Conservation (phyloP, 2,888 invertebrate genomes). For the Yponomeuta cagnagella region DNA sequence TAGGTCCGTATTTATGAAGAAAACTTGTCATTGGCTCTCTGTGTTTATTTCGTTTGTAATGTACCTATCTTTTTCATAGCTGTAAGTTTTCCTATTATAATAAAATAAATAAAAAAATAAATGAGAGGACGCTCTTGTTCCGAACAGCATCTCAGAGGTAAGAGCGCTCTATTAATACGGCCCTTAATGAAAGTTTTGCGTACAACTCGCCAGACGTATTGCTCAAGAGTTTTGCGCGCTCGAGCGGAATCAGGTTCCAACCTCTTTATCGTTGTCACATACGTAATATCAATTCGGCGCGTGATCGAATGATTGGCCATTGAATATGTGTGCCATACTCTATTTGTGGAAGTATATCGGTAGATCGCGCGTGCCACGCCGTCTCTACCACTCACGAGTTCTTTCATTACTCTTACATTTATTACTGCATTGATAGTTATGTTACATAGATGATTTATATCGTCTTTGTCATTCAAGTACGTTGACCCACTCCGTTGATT, state of each 20-base stretch:
- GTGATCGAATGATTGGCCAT: conserved; percentile 48
- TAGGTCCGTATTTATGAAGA: too few species aligned
- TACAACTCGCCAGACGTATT: not conserved
- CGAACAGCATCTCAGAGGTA: too few species aligned
- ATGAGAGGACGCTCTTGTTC: too few species aligned
- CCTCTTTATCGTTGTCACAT: not conserved
- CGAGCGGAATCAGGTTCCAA: conserved; percentile 1
- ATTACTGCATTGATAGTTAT: conserved; percentile 44
- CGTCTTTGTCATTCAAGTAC: conserved; percentile 47
- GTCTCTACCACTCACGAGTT: conserved; percentile 38
- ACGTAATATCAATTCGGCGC: conserved; percentile 4
- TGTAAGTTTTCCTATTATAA: too few species aligned
- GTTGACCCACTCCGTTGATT: conserved; percentile 46
- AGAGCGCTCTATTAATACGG: not conserved
- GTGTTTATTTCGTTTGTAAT: too few species aligned
- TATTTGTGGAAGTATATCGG: conserved; percentile 38
- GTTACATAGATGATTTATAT: conserved; percentile 60
- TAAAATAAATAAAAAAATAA: too few species aligned
- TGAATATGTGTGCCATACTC: conserved; percentile 54
- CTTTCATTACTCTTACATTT: conserved; percentile 45
- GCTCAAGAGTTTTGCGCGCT: not conserved
- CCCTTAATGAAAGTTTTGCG: too few species aligned
- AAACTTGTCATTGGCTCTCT: too few species aligned
- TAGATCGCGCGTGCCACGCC: conserved; percentile 30
- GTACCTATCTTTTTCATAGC: too few species aligned